phyloP scores from a whole-genome alignment of 2,888 invertebrate species.

The Ichneumon xanthorius region DNA sequence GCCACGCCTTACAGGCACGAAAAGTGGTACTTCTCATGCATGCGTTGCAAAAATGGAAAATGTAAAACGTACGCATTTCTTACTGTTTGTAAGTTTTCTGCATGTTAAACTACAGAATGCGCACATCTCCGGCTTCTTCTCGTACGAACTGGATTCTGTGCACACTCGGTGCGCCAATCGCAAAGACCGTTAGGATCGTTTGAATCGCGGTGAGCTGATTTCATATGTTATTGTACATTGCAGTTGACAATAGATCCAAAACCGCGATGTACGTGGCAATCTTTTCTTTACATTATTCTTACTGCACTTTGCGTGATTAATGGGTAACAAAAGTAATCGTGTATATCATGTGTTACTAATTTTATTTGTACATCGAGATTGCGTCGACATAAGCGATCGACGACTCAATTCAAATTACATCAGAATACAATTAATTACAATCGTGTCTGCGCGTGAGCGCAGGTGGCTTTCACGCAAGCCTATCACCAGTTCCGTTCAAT shows the following conservation, averaged over 20 bases:
- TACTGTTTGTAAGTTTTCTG: too few species aligned
- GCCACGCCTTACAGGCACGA: too few species aligned
- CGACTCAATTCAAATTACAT: background rate
- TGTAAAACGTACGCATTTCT: too few species aligned
- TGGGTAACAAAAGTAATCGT: background rate
- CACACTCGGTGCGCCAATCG: too few species aligned
- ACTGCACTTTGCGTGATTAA: background rate
- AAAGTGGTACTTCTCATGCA: too few species aligned
- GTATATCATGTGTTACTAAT: background rate
- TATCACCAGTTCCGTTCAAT: background rate
- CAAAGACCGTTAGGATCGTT: too few species aligned
- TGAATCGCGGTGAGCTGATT: too few species aligned
- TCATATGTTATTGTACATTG: too few species aligned
- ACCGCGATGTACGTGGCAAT: too few species aligned
- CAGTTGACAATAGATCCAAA: too few species aligned
- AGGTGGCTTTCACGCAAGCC: background rate
- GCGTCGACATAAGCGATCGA: background rate
- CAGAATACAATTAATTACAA: constrained; percentile 1
- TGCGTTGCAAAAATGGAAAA: too few species aligned
- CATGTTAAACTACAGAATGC: background rate
- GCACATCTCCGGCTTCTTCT: background rate
- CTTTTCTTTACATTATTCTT: background rate
- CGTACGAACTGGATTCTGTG: too few species aligned
- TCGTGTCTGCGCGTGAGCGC: background rate
- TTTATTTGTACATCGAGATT: constrained; percentile 32